Base-by-base conservation (phyloP, 2,113 vertebrate genomes). In the Machaerirhynchus nigripectus region DNA sequence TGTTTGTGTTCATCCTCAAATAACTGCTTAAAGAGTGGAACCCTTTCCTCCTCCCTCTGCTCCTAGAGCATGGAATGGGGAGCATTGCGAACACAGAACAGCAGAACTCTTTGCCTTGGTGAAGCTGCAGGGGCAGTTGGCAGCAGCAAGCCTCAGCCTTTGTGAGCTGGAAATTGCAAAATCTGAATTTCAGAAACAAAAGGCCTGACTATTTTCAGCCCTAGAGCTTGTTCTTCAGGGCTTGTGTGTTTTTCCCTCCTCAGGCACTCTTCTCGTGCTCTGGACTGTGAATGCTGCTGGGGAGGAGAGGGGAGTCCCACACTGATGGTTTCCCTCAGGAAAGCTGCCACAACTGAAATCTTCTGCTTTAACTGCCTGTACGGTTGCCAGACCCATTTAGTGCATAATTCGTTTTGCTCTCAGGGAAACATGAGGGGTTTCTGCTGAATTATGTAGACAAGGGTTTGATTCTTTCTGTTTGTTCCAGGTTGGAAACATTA, bases 401-500 rank as follows among this genome's bases (percentile, higher is more conserved):
- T 23, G 52, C 27, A 35, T 27, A 69, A 84, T 60, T 81, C 1
- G 2, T 80, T 67, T 90, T 93, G 52, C 33, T 77, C 49, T 90
- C 6, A 5, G 92, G 30, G 33, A 27, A 40, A 68, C 4, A n/a
- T 60, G 59, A 24, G 50, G 35, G 31, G 40, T 2, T 84, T 85
- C 59, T 89, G 39, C 26, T 84, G 59, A 84, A 60, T 90, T 71
- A 59, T 12, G 31, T 44, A 81, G 84, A 90, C 24, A 75, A 37
- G 19, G 11, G 15, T 63, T 77, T 89, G 84, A 52, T 67, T 87
- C 35, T 87, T 70, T 88, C 50, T 86, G 31, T 90, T 81, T 95
- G 63, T 93, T 96, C 56, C 61, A 94, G 89, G 89, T 49, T 92
- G 84, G 61, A 94, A 91, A 44, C 37, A 11, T 22, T 13, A 55